Evolutionary conservation across 2,888 invertebrate species (phyloP), one percentile per base, ranked within the genome.

Genomic region (Nomada fucata): DNA sequence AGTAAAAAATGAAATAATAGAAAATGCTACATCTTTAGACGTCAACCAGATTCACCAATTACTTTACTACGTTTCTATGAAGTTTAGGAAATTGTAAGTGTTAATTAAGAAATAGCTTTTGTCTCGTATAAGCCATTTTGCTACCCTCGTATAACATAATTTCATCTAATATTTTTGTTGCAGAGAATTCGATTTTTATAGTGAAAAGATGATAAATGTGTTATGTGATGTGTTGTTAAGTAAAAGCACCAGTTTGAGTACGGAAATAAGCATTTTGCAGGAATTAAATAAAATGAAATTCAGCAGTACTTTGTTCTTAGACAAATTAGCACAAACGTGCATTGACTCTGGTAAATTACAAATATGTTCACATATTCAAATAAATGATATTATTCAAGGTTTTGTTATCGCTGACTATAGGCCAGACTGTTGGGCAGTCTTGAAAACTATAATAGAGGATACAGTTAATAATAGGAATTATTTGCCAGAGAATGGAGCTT

Each of bases 331-430:
- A 65, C 90, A 94, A 1, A 92, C 94, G 71, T 95, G 95, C 0
- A 92, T 93, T 0, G 90, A 94, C 79, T 94, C 94, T 0, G 0
- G 87, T 93, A 0, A 90, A 96, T 18, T 86, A 93, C n/a, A 90
- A 92, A 20, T 94, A 94, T 2, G 92, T 26, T 0, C 94, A 47
- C 91, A 94, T 0, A 91, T 93, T 84, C 90, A 94, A 4, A 91
- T 96, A 29, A 94, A 95, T 79, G 93, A 93, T 52, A 94, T 96
- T 88, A 92, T 96, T 60, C 94, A 94, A 89, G 95, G 94, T 60
- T 94, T 96, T n/a, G 94, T 95, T 2, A 94, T 94, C 86, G 95
- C 95, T 67, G 95, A 96, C 93, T 96, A 95, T 91, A 95, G 94
- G 26, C 96, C 96, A 0, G 91, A 94, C 11, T 89, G 94, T 80